Base-by-base conservation (phyloP, 1,140 invertebrate species). In the Halesus radiatus region DNA sequence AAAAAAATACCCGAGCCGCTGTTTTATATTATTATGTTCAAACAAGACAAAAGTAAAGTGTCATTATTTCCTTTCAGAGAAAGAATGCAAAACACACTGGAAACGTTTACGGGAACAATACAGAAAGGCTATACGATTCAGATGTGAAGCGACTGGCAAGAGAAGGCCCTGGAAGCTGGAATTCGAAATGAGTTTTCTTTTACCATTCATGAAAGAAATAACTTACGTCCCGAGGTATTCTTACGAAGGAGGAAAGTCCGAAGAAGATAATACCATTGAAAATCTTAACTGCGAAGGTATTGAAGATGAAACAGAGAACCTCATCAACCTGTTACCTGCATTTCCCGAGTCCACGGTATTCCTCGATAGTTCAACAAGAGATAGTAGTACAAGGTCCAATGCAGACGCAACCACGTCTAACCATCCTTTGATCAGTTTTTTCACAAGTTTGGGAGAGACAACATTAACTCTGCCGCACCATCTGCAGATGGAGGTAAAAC, bases 101-200 rank as follows among this genome's bases (percentile, higher is more conserved):
- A 66, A 66, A 29, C 22, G 62, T 29, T 7, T 66, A 10, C 22
- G 62, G 29, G 62, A 66, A 32, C 62, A 66, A 29, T 37, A 66
- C 62, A 66, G 62, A 29, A 66, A 66, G 29, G 62, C 62, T 1
- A 66, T 66, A 66, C 62, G 29, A 66, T 66, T 66, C 26, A 66
- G 62, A 66, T 66, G 22, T 3, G 62, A 66, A n/a, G 26, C 22
- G 10, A 26, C 22, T 2, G 62, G 22, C 8, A 66, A 16, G 16
- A 26, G 26, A n/a, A 66, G 62, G 16, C 62, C 62, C 2, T 66
- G 62, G 62, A 66, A 66, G 62, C 26, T 66, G 26, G 62, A 66
- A 66, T 66, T 29, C 13, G 62, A 66, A 66, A 66, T 66, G 62
- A 66, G 62, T 29, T 66, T 66, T 16, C 62, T 66, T 32, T 10